phyloP scores from a whole-genome alignment of 2,888 invertebrate genomes.

The Polia nebulosa region DNA sequence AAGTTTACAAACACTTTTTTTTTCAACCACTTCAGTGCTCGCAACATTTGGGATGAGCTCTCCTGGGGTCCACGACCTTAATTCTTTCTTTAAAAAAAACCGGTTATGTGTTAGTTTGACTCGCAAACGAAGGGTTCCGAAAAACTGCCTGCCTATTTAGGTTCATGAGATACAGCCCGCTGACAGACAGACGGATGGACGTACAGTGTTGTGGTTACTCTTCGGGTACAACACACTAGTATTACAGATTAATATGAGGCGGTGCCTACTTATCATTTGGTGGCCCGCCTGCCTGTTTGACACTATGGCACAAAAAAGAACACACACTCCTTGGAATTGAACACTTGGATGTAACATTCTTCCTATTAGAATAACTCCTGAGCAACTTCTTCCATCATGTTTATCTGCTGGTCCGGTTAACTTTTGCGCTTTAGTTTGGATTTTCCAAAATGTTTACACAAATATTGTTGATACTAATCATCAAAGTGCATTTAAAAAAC shows the following conservation, averaged over 20 bases:
- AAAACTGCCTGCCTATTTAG: too few species aligned
- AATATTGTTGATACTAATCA: neutral
- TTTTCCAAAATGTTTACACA: neutral
- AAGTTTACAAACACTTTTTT: neutral
- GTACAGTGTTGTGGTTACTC: too few species aligned
- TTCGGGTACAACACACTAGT: too few species aligned
- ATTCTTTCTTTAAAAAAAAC: neutral
- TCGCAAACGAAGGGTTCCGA: too few species aligned
- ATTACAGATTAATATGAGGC: too few species aligned
- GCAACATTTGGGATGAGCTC: neutral
- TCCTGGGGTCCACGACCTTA: neutral
- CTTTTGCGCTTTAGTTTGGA: neutral
- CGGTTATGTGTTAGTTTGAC: too few species aligned
- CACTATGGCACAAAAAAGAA: neutral
- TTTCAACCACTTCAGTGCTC: neutral
- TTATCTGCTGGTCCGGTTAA: neutral
- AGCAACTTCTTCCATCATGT: neutral
- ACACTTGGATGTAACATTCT: neutral
- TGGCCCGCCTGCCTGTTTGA: too few species aligned
- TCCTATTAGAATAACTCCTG: neutral
- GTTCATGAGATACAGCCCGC: too few species aligned
- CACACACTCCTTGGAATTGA: neutral
- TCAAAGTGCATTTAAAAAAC: neutral
- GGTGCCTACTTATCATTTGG: too few species aligned
- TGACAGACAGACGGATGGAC: too few species aligned